A percentile compares a stretch with the other conserved stretches of the same genome.
These are phyloP conservation scores for Lagodon rhomboides DNA, from an alignment of 2,797 vertebrate genomes.

Conservation along the genomic window DNA sequence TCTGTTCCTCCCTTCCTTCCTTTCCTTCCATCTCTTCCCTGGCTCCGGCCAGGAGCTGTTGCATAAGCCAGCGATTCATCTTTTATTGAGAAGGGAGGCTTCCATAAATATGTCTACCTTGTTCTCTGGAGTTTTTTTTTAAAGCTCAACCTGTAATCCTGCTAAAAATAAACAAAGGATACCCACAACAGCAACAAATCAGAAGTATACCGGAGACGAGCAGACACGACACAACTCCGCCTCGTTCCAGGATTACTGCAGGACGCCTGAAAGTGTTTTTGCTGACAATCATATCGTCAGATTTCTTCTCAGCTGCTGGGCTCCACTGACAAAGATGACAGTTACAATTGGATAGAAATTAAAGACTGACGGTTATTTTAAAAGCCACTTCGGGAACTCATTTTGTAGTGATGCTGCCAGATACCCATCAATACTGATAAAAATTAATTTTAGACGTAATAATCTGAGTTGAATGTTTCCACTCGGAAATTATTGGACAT, in stretches of 20 bases:
- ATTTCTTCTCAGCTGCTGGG: no score
- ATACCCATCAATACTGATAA: background rate
- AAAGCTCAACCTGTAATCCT: slow-evolving; percentile 53
- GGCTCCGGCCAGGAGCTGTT: slow-evolving; percentile 63
- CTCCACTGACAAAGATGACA: background rate
- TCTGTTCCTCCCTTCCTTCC: slow-evolving; percentile 4
- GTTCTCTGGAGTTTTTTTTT: slow-evolving; percentile 59
- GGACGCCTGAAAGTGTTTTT: no score
- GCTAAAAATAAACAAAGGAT: slow-evolving; percentile 57
- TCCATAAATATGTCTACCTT: slow-evolving; percentile 72
- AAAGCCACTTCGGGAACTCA: background rate
- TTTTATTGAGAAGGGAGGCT: slow-evolving; percentile 73
- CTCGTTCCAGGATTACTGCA: background rate
- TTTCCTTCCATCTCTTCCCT: slow-evolving; percentile 36
- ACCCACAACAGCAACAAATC: slow-evolving; percentile 16
- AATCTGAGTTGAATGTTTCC: no score
- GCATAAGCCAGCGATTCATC: slow-evolving; percentile 73
- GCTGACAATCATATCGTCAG: no score
- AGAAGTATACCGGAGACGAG: background rate
- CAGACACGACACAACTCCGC: background rate
- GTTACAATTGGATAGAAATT: background rate
- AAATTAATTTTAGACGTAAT: no score
- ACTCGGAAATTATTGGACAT: no score
- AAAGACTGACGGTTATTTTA: slow-evolving; percentile 1
- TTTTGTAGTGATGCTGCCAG: background rate